Evolutionary conservation across 2,113 vertebrate species (phyloP).

Genomic region (Halcyon senegalensis): DNA sequence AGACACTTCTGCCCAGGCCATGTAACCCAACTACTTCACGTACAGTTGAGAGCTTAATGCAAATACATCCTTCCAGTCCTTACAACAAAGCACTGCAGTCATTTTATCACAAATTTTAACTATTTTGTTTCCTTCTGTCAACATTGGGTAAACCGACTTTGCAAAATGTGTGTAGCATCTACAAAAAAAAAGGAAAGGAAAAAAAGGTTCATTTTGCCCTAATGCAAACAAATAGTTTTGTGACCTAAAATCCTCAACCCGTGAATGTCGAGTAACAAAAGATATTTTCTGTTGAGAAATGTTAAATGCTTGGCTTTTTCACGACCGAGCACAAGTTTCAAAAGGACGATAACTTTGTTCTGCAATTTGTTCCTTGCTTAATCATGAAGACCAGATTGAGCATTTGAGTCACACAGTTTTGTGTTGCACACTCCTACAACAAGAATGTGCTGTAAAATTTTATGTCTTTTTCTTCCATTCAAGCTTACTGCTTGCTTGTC

Average conservation of each 20-base stretch:
- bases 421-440: conserved; percentile 21
- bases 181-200: neutral
- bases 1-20: neutral
- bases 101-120: neutral
- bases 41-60: neutral
- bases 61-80: neutral
- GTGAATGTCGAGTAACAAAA: conserved; percentile 36
- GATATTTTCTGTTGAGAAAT: conserved; percentile 63
- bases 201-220: neutral
- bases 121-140: neutral
- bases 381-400: conserved; percentile 55
- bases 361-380: conserved; percentile 52
- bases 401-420: conserved; percentile 50
- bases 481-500: conserved; percentile 36
- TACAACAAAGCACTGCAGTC: neutral
- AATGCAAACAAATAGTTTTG: conserved; percentile 32
- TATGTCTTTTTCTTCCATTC: conserved; percentile 50
- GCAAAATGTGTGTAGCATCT: neutral
- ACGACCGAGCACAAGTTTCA: conserved; percentile 56
- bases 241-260: conserved; percentile 45
- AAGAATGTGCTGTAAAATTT: conserved; percentile 54
- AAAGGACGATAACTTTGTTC: conserved; percentile 51
- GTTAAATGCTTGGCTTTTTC: conserved; percentile 47
- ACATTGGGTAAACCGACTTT: neutral
- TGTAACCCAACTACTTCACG: neutral